Evolutionary conservation across 2,888 invertebrate species (phyloP), one percentile per base, ranked within the genome.

Genomic region (Serripes groenlandicus): DNA sequence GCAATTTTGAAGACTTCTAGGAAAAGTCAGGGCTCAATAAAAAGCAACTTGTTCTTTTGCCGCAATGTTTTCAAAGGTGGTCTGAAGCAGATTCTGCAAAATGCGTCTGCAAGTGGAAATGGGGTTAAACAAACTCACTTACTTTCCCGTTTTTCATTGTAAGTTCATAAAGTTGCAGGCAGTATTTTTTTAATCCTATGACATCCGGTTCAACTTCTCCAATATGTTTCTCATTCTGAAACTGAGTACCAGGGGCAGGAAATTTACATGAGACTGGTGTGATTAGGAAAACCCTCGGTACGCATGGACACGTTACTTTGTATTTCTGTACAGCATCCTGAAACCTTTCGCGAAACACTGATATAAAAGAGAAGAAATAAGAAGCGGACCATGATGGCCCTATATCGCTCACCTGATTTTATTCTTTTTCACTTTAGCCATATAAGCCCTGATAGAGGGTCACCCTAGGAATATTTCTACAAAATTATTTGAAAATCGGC

Each of bases 301-400:
- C 71, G 52, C 78, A 78, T 11, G 54, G 35, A 30, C 66, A 78
- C 1, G 42, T 37, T 1, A 71, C 28, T 5, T 79, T 75, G 71
- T 74, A 85, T 34, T 78, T 85, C 15, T 26, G 28, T 66, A 75
- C 70, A 9, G 79, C 85, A 56, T 85, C 85, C 35, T 54, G 49
- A 68, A 85, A 81, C 58, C 85, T 68, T 28, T 85, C 70, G 32
- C 23, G 52, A 28, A 85, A 85, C 7, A 68, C 85, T 85, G 81
- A 32, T 78, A 75, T 56, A 1, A 3, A 11, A 56, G 21, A 1
- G 23, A 11, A 26, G 1, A 56, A 15, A 56, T n/a, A 56, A n/a
- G n/a, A n/a, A n/a, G n/a, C n/a, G n/a, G n/a, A n/a, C n/a, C n/a
- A n/a, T n/a, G n/a, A n/a, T n/a, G n/a, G n/a, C n/a, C n/a, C n/a